These are phyloP conservation scores for Samia ricini DNA, from an alignment of 1,140 invertebrate species.

Conservation along the genomic window DNA sequence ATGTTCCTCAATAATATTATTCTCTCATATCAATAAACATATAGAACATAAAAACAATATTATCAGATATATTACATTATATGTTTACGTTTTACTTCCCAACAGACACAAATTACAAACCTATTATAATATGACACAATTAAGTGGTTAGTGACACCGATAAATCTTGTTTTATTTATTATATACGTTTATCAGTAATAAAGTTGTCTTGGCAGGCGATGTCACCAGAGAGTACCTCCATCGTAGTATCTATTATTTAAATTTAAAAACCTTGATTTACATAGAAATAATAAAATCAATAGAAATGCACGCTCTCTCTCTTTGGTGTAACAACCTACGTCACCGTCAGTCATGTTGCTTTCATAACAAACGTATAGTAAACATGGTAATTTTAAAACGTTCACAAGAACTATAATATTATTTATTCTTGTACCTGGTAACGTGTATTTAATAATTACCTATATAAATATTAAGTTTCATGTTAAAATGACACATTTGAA, in stretches of 20 bases:
- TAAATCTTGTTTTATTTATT: background rate
- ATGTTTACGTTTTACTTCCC: no score
- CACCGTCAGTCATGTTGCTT: background rate
- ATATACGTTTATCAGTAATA: background rate
- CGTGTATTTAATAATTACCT: no score
- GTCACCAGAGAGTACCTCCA: background rate
- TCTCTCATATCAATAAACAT: no score
- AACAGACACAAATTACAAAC: background rate
- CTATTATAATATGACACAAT: background rate
- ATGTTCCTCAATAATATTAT: no score
- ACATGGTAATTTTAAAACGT: background rate
- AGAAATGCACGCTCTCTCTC: background rate
- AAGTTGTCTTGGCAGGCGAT: background rate
- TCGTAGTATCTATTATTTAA: background rate
- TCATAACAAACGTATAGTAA: background rate
- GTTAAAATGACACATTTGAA: no score
- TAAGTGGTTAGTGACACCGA: background rate
- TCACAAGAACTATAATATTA: no score
- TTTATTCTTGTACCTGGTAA: no score
- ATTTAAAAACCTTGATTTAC: background rate
- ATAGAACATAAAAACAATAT: no score
- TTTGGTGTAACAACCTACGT: background rate
- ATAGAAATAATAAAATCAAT: background rate
- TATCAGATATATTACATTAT: no score
- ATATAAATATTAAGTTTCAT: no score